Evolutionary conservation across 2,888 invertebrate species (phyloP), one percentile per base, ranked within the genome.

Genomic region (Galeruca laticollis): DNA sequence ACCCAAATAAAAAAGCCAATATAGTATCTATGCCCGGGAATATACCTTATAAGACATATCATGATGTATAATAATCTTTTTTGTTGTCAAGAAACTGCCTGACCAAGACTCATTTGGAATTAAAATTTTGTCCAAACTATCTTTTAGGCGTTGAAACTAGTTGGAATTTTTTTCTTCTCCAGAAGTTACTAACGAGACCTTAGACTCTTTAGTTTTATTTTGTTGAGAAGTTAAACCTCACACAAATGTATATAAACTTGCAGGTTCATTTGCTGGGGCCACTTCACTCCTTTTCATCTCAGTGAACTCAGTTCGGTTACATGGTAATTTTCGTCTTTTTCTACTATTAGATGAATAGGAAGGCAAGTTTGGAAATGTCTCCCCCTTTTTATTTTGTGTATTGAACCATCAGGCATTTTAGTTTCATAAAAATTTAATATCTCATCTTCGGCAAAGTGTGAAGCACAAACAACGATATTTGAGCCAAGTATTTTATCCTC

Each of bases 31-130:
- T n/a, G n/a, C n/a, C n/a, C n/a, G n/a, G n/a, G n/a, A n/a, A n/a
- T 40, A 40, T 40, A 40, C 40, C 40, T n/a, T 40, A 40, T 40
- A 40, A 40, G n/a, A 40, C 40, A 40, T 40, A 40, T n/a, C n/a
- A n/a, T n/a, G n/a, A n/a, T n/a, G n/a, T n/a, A n/a, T n/a, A n/a
- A n/a, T n/a, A n/a, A n/a, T n/a, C n/a, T n/a, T n/a, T n/a, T n/a
- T n/a, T n/a, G n/a, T n/a, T n/a, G n/a, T n/a, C 40, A 40, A 40
- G 40, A 40, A 40, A 13, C 40, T 40, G 40, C 40, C 40, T 40
- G 40, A 40, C 13, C 40, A 13, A 40, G 40, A 40, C 13, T 13
- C 40, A 40, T 40, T 40, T 40, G 13, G 40, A 40, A 4, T 40
- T 40, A 40, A 40, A 40, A 40, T 40, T 40, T 40, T 40, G n/a